Percentiles rank a stretch among this genome's conserved stretches.
phyloP scores from a whole-genome alignment of 2,888 invertebrate species.

The Cephus nigrinus region DNA sequence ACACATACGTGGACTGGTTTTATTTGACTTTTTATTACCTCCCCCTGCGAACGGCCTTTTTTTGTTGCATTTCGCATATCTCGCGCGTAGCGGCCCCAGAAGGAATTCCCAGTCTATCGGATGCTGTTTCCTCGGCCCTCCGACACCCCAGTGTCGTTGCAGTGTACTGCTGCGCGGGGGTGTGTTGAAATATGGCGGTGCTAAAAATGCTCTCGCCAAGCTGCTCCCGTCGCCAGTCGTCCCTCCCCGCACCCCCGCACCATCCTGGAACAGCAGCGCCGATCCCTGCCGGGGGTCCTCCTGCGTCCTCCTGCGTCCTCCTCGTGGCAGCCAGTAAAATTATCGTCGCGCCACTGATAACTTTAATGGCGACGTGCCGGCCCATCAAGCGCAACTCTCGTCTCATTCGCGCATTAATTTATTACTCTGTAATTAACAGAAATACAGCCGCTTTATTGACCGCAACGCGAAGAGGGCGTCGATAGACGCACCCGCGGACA shows the following conservation, averaged over 20 bases:
- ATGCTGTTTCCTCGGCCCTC: not conserved
- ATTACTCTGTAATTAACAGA: not conserved
- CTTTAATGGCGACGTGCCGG: not conserved
- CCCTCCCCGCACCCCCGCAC: not conserved
- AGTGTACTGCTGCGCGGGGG: not conserved
- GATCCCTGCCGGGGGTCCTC: no score
- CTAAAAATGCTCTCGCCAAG: conserved; percentile 1
- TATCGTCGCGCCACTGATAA: not conserved
- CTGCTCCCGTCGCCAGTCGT: not conserved
- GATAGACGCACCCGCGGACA: no score
- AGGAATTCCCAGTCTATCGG: conserved; percentile 1
- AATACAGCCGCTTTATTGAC: not conserved
- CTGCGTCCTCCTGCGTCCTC: not conserved
- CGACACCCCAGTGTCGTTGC: no score
- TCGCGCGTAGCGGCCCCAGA: not conserved
- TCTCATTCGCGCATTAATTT: not conserved
- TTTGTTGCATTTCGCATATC: not conserved
- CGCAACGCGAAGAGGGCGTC: no score
- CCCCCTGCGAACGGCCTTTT: no score
- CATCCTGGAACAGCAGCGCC: no score
- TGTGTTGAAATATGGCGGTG: not conserved
- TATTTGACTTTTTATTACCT: not conserved
- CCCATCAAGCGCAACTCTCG: not conserved
- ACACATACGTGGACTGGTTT: not conserved
- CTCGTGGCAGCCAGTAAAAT: not conserved